Evolutionary conservation across 2,113 vertebrate genomes (phyloP).

Genomic region (Dicentrarchus labrax): DNA sequence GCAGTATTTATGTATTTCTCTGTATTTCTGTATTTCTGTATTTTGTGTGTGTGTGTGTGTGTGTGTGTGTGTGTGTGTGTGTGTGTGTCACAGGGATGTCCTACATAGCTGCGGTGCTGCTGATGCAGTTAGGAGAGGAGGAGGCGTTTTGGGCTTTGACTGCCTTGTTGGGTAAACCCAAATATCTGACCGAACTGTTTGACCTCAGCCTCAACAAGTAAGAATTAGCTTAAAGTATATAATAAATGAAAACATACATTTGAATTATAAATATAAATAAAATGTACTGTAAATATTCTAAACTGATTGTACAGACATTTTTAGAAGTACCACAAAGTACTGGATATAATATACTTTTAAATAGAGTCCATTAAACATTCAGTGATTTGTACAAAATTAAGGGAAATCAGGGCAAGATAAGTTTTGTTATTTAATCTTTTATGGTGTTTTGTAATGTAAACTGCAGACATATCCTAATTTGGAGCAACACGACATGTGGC

Average conservation of each 20-base stretch:
- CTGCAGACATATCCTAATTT: neutral
- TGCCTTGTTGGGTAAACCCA: slow-evolving; percentile 79
- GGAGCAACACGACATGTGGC: neutral
- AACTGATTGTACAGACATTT: neutral
- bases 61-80: slow-evolving; percentile 22
- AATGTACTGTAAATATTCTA: neutral
- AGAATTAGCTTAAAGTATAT: slow-evolving; percentile 17
- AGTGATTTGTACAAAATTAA: neutral
- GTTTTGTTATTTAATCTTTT: neutral
- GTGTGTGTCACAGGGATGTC: slow-evolving; percentile 80
- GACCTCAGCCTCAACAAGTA: slow-evolving; percentile 81
- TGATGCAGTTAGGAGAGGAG: slow-evolving; percentile 84
- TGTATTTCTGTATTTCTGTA: too few species aligned
- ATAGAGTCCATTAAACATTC: neutral
- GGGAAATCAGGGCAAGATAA: neutral
- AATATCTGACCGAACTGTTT: slow-evolving; percentile 80
- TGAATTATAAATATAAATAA: neutral
- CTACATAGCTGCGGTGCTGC: slow-evolving; percentile 84
- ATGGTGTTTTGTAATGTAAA: neutral
- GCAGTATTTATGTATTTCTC: neutral
- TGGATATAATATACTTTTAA: neutral
- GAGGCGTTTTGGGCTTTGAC: slow-evolving; percentile 85
- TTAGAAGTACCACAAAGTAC: neutral
- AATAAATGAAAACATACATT: neutral
- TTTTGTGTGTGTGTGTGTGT: slow-evolving; percentile 28